A percentile compares a stretch with the other conserved stretches of the same genome.
Evolutionary conservation across 2,888 invertebrate species (phyloP).

Genomic region (Anthophora plumipes): DNA sequence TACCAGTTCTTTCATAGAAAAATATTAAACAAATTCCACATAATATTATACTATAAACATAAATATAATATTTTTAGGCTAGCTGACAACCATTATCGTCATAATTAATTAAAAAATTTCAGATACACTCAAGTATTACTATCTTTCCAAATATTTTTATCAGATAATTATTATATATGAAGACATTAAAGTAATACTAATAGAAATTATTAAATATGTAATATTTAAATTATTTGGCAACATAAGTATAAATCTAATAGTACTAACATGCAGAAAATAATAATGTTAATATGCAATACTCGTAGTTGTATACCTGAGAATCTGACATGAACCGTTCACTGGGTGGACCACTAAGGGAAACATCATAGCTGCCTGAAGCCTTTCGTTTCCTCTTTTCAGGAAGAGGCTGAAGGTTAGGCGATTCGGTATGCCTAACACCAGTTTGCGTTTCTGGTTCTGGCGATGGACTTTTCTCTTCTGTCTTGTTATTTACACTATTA

Average conservation of each 20-base stretch:
- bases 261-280: background rate
- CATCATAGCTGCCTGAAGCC: conserved; percentile 89
- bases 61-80: background rate
- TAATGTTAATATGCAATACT: background rate
- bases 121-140: background rate
- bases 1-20: background rate
- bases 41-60: background rate
- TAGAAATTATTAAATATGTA: background rate
- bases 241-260: background rate
- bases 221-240: background rate
- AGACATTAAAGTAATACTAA: background rate
- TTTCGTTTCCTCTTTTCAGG: conserved; percentile 88
- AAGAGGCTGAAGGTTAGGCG: conserved; percentile 79
- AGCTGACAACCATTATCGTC: background rate
- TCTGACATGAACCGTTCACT: conserved; percentile 89
- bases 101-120: background rate
- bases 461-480: conserved; percentile 78
- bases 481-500: conserved; percentile 89
- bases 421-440: conserved; percentile 79
- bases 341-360: conserved; percentile 87
- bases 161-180: background rate
- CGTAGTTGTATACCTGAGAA: conserved; percentile 87
- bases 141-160: background rate
- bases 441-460: conserved; percentile 81
- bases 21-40: background rate